Conservation (phyloP, 1,140 invertebrate species). For the Melanaphis sacchari region DNA sequence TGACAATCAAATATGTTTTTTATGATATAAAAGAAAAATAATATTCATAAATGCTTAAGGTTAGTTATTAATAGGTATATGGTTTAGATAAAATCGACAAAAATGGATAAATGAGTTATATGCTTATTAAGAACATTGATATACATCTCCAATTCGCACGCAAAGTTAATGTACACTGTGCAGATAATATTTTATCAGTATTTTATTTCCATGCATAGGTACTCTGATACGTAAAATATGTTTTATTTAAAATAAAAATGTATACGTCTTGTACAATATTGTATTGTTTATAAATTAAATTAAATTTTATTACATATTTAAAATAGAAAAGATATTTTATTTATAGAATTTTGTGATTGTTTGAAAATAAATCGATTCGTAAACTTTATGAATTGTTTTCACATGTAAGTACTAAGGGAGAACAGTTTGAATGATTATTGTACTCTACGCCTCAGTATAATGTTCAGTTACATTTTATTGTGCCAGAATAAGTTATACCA, state of each 20-base stretch:
- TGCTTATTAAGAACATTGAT: neutral
- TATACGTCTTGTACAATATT: neutral
- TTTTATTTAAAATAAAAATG: neutral
- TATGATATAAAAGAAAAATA: neutral
- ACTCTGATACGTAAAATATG: neutral
- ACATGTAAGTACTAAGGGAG: neutral
- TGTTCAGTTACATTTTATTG: neutral
- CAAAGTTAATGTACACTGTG: neutral
- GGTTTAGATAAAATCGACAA: neutral
- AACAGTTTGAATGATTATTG: neutral
- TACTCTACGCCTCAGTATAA: neutral
- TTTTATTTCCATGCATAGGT: neutral
- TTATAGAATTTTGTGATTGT: neutral
- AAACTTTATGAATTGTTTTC: neutral
- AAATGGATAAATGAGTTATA: neutral
- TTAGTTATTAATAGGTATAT: neutral
- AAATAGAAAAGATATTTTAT: neutral
- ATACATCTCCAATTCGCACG: neutral
- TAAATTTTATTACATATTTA: neutral
- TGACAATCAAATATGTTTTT: neutral
- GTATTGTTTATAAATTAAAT: neutral
- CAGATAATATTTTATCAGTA: constrained; percentile 14
- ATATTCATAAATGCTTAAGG: neutral
- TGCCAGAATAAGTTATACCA: neutral
- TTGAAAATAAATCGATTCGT: neutral